Evolutionary conservation across 2,113 vertebrate genomes (phyloP).

Genomic region (Neodon shergylaensis): DNA sequence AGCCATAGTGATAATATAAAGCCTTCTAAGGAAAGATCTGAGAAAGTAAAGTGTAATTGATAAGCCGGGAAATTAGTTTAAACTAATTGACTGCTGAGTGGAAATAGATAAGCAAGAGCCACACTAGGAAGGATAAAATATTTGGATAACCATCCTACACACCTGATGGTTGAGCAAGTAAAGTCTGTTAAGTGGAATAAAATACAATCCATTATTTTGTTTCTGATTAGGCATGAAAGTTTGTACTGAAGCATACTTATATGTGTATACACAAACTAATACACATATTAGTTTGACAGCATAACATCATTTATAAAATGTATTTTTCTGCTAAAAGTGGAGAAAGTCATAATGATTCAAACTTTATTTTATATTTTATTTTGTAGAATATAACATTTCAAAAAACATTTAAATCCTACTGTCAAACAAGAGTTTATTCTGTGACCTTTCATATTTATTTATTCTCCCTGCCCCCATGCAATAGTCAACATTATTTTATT

Average conservation of each 20-base stretch:
- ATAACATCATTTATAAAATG: slow-evolving; percentile 28
- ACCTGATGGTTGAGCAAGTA: not conserved
- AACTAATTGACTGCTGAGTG: not conserved
- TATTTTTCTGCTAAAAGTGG: not conserved
- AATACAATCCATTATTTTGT: slow-evolving; percentile 23
- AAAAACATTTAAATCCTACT: slow-evolving; percentile 59
- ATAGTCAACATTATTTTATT: slow-evolving; percentile 37
- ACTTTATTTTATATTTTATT: slow-evolving; percentile 63
- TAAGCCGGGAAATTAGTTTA: not conserved
- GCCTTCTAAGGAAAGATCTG: not conserved
- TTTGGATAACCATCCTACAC: not conserved
- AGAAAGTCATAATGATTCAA: not conserved
- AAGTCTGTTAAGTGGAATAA: not conserved
- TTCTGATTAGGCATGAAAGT: slow-evolving; percentile 42
- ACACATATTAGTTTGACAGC: not conserved
- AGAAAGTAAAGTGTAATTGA: not conserved
- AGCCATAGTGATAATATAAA: no score
- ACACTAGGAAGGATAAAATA: not conserved
- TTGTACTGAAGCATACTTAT: not conserved
- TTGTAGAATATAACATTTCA: slow-evolving; percentile 64
- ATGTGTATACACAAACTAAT: no score
- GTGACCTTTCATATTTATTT: slow-evolving; percentile 59
- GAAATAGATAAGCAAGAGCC: not conserved
- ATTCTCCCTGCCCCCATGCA: slow-evolving; percentile 35
- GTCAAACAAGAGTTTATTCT: slow-evolving; percentile 25